Evolutionary conservation across 2,888 invertebrate species (phyloP), one percentile per base, ranked within the genome.

Genomic region (Chloroclysta siterata): DNA sequence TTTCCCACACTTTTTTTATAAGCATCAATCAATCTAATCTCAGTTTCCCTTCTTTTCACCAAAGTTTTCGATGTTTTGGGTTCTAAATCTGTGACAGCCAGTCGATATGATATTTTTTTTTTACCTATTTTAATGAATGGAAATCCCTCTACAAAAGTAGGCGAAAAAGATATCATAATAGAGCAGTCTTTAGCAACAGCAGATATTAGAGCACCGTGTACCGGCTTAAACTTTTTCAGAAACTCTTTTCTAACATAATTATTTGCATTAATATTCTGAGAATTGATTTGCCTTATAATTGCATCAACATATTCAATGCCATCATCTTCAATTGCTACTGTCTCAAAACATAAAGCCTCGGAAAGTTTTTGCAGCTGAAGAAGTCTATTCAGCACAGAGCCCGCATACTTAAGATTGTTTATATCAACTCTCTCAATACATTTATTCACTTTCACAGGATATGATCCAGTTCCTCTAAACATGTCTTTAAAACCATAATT

Each of bases 161-260:
- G 60, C 59, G 84, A 72, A 68, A 95, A 92, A 54, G 94, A 92
- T 54, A 96, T 90, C 94, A 96, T 95, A 29, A 96, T 92, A 0
- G 95, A 96, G 75, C 96, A 96, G 77, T 96, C 96, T 80, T 95
- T 95, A 17, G 95, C 94, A 5, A 95, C 94, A 33, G 95, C 94
- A 13, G 96, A 94, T 72, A 96, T 88, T 58, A 96, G 82, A 1
- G 86, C 84, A 56, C 84, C 69, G 53, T 86, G 73, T 33, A 77
- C 55, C 0, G 81, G 72, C 36, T 82, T 69, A 6, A 75, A 46
- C 0, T 53, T 68, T 14, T 75, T 60, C 0, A 85, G 46, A 68
- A 89, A 88, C 2, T 29, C 61, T 0, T 80, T 64, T 72, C 64
- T 78, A 17, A 84, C 77, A 2, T 58, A 56, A 36, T 69, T 56